Percentiles rank a stretch among this genome's conserved stretches.
These are phyloP conservation scores for Amphilophus citrinellus DNA, from an alignment of 2,113 vertebrate genomes.

Conservation along the genomic window DNA sequence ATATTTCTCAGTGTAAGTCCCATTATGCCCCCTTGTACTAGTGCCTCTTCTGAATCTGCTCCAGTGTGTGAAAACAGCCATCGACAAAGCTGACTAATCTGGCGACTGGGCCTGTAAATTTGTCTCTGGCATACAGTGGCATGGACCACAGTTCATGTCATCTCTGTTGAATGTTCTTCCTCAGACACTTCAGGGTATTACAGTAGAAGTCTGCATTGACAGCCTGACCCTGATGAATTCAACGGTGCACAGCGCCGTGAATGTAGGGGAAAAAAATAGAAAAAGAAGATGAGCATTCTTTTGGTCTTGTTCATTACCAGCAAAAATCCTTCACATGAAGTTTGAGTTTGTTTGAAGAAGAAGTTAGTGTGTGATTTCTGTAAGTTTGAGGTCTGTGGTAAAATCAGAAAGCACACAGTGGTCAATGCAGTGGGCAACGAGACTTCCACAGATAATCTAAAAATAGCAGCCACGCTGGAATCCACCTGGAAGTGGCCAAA, in stretches of 20 bases:
- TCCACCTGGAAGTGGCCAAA: not conserved
- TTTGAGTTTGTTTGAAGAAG: not conserved
- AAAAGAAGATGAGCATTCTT: not conserved
- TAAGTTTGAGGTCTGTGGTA: not conserved
- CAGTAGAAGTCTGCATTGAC: not conserved
- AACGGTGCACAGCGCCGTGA: not conserved
- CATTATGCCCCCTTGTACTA: rapidly evolving
- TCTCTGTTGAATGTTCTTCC: not conserved
- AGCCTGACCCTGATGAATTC: not conserved
- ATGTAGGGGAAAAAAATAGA: not conserved
- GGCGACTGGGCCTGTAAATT: not conserved
- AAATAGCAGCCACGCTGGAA: not conserved
- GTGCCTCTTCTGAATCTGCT: not conserved
- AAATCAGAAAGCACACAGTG: not conserved
- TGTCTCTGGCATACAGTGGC: no score
- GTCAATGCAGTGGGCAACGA: not conserved
- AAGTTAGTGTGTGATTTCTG: not conserved
- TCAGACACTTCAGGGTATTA: not conserved
- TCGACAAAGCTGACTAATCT: not conserved
- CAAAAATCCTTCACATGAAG: not conserved
- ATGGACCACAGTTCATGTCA: not conserved
- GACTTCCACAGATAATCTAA: not conserved
- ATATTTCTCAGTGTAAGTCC: not conserved
- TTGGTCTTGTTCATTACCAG: not conserved
- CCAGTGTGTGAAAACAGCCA: not conserved